Evolutionary conservation across 2,888 invertebrate genomes (phyloP), one percentile per base, ranked within the genome.

Genomic region (Thereva unica): DNA sequence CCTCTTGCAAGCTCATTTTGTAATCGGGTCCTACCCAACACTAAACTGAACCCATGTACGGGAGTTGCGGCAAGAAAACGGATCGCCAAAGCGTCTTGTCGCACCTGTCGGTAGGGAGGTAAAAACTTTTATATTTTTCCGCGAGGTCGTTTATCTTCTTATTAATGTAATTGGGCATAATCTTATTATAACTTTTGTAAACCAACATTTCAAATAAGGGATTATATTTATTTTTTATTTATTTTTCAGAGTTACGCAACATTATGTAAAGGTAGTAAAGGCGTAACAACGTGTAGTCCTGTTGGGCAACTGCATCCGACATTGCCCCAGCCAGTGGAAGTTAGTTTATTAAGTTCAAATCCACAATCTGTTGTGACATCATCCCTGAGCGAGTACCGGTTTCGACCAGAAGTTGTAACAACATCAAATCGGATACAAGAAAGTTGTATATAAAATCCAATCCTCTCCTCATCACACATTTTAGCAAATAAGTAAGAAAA

Each of bases 341-440:
- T 81, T 68, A 80, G 80, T 71, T 73, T 81, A 69, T 77, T 80
- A 67, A 81, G 80, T 76, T 81, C 82, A 66, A 82, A 79, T 74
- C 80, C 80, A 72, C 77, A 79, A 70, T 67, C 70, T 52, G 67
- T 71, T 9, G 90, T 90, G 75, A 87, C 90, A 77, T 90, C 90
- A 77, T 90, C 90, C 70, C 84, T 91, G 68, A 90, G 90, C 70
- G 90, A 90, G 76, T 91, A 91, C 81, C 86, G 91, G 72, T 86
- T 91, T 75, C 88, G 90, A 75, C 92, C 92, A 71, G 92, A 92
- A 82, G 91, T 92, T 73, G 91, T 92, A 71, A 92, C 92, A 74
- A 91, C 92, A 70, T 92, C 92, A 71, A 92, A 92, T 84, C 87
- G 91, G 77, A 92, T 92, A 83, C 92, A 92, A 82, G 92, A 92